Conservation (phyloP, 2,113 vertebrate species). For the Rafetus swinhoei region DNA sequence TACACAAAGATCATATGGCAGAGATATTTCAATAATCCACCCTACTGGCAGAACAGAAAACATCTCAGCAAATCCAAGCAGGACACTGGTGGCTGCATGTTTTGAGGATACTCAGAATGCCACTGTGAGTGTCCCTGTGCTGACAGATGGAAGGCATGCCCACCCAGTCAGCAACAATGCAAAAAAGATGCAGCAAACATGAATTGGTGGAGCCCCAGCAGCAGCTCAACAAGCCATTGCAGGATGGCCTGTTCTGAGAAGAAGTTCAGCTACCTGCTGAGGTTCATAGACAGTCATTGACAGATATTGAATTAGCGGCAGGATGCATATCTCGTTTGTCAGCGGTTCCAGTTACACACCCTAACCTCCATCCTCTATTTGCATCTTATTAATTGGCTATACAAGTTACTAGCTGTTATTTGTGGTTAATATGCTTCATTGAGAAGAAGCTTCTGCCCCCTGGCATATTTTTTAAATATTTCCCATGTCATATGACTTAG, state of each 20-base stretch:
- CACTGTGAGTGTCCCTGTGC: not conserved
- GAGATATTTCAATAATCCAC: not conserved
- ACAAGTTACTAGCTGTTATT: slow-evolving; percentile 58
- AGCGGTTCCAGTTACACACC: not conserved
- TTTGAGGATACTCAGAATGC: not conserved
- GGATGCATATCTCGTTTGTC: not conserved
- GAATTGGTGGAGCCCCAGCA: not conserved
- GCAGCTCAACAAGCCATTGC: not conserved
- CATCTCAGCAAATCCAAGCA: not conserved
- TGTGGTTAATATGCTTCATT: slow-evolving; percentile 62
- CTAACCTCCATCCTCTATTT: slow-evolving; percentile 35
- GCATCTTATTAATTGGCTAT: slow-evolving; percentile 41
- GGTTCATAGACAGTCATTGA: not conserved
- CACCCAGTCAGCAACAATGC: not conserved
- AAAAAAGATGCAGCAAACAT: not conserved
- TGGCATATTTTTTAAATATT: slow-evolving; percentile 30
- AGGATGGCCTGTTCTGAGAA: not conserved
- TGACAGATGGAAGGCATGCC: not conserved
- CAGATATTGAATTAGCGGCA: not conserved
- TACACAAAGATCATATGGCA: not conserved
- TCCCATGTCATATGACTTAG: not conserved
- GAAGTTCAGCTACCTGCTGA: not conserved
- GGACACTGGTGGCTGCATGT: not conserved
- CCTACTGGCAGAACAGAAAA: not conserved
- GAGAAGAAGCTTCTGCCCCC: slow-evolving; percentile 54